phyloP scores from a whole-genome alignment of 2,113 vertebrate species.

The Himantopus leucocephalus region DNA sequence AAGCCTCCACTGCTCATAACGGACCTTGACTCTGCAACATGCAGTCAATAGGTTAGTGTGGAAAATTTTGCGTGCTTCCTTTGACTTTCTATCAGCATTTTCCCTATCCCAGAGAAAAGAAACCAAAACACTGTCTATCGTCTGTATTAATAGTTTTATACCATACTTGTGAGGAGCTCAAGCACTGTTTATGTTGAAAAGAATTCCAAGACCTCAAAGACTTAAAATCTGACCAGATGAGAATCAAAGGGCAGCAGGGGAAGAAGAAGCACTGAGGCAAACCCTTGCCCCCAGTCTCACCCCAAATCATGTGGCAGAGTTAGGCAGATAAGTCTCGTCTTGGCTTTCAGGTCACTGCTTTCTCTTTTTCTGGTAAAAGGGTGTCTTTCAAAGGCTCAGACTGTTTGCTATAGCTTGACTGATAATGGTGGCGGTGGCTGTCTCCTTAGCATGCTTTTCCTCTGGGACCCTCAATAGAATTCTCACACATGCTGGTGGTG shows the following conservation, averaged over 20 bases:
- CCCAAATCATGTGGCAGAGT: accelerated
- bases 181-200: constrained; percentile 11
- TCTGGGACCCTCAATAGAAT: neutral
- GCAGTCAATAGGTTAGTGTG: neutral
- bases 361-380: neutral
- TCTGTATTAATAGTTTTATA: neutral
- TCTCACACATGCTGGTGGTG: neutral
- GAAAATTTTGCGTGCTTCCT: neutral
- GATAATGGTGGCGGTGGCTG: neutral
- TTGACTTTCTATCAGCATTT: neutral
- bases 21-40: neutral
- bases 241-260: neutral
- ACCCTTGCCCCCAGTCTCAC: neutral
- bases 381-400: neutral
- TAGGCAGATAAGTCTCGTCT: neutral
- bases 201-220: neutral
- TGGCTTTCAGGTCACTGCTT: neutral
- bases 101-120: neutral
- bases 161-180: neutral
- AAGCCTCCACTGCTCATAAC: neutral
- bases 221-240: neutral
- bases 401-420: neutral
- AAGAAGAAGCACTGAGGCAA: neutral
- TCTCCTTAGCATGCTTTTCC: neutral
- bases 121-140: neutral